Evolutionary conservation across 2,113 vertebrate genomes (phyloP), one percentile per base, ranked within the genome.

Genomic region (Onychorhynchus coronatus): DNA sequence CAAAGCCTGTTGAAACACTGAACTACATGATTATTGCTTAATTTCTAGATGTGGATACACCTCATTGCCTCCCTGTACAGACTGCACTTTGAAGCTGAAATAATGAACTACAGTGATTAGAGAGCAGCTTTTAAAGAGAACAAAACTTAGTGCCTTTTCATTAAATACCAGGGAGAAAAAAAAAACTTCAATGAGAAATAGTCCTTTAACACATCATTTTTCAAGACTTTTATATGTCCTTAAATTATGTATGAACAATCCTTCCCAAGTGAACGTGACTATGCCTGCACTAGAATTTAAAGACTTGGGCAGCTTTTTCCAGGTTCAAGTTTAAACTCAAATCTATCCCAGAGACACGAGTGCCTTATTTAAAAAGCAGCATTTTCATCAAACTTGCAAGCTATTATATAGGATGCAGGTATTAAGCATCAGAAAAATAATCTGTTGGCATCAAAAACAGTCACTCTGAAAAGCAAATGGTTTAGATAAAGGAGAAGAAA

Each of bases 21-120:
- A 96, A 96, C 92, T 96, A 86, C 85, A 96, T 77, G 93, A 94
- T 94, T 96, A 96, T 94, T 94, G 93, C 95, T 96, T 96, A 95
- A 95, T 96, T 96, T 94, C 90, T 96, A 90, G 85, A 95, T 96
- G 92, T 95, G 92, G 93, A 95, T 95, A 96, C 88, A 96, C 92
- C 83, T 91, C 95, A 95, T 95, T 96, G 95, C 92, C 68, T 93
- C 89, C 56, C 92, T 65, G 90, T 93, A 88, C 95, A 90, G 93
- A 71, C 88, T 86, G 35, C 68, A 92, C 95, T 96, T 96, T 95
- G 93, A 96, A 96, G 93, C 79, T 95, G 82, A 94, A 94, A 94
- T 96, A 95, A 96, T 95, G 92, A 97, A 96, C 95, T 95, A 74
- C 90, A 59, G 59, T 78, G 85, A 96, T 96, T 92, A 97, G 78